Evolutionary conservation across 2,888 invertebrate genomes (phyloP), one percentile per base, ranked within the genome.

Genomic region (Drosophila acutilabella): DNA sequence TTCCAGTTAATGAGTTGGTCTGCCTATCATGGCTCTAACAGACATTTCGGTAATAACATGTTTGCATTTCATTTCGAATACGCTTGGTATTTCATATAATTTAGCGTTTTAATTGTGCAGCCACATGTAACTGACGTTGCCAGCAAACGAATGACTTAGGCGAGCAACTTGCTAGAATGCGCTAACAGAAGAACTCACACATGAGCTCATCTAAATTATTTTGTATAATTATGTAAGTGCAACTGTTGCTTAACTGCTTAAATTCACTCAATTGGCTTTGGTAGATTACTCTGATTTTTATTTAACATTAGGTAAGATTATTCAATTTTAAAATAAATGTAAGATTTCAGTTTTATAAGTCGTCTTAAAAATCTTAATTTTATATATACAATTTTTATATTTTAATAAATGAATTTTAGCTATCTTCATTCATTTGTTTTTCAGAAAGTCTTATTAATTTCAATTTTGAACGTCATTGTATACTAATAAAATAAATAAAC

Each of bases 31-130:
- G 45, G 57, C 62, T 74, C 13, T n/a, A 23, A 20, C 64, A 59
- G 54, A 71, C 76, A 67, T 84, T 81, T 87, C 50, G 87, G 83
- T 81, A 84, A 87, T 84, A 80, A 84, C 73, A 81, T 72, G 78
- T 62, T 78, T 74, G 66, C 67, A 74, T 84, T 83, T 79, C 81
- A 81, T 72, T 83, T 80, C 71, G 59, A 78, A 66, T 81, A 61
- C 67, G 18, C 18, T 44, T 40, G 50, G 57, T 59, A 77, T 79
- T 74, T 71, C 57, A 71, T 71, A 64, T 58, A 77, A 74, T 68
- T 64, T 66, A 62, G 62, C 73, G 61, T 69, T 75, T 70, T 76
- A 71, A 64, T 72, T 83, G 77, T 79, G 81, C 80, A 74, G 74
- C 73, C 68, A 51, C 65, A 81, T 80, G 86, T 71, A 80, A 80